Conservation (phyloP, 2,797 vertebrate genomes). For the Graptemys geographica region DNA sequence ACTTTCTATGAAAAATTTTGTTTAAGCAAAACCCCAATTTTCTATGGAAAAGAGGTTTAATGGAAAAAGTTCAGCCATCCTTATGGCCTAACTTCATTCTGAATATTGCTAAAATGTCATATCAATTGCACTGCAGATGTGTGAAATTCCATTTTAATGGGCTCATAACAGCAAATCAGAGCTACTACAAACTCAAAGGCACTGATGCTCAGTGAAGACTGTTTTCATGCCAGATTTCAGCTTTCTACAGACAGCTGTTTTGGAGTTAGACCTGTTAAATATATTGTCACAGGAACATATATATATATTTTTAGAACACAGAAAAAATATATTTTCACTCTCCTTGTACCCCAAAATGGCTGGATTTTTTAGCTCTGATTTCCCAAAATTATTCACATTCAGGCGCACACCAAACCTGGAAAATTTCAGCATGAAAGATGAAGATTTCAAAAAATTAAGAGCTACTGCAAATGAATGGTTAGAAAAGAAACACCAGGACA, state of each 20-base stretch:
- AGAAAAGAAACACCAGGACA: background rate
- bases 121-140: background rate
- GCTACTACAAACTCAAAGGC: background rate
- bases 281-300: background rate
- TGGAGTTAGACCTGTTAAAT: background rate
- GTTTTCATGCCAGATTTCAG: background rate
- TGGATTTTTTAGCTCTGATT: background rate
- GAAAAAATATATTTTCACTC: background rate
- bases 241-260: background rate
- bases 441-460: background rate
- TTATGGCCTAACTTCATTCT: background rate
- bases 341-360: background rate
- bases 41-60: background rate
- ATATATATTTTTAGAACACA: background rate
- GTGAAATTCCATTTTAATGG: background rate
- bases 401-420: background rate
- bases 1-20: background rate
- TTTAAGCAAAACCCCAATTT: background rate
- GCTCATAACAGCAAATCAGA: background rate
- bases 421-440: background rate
- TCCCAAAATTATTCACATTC: background rate
- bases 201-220: fast-evolving
- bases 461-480: background rate
- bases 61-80: background rate
- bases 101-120: background rate